A percentile compares a stretch with the other conserved stretches of the same genome.
Conservation (phyloP, 1,140 invertebrate species). For the Dendrolimus kikuchii region DNA sequence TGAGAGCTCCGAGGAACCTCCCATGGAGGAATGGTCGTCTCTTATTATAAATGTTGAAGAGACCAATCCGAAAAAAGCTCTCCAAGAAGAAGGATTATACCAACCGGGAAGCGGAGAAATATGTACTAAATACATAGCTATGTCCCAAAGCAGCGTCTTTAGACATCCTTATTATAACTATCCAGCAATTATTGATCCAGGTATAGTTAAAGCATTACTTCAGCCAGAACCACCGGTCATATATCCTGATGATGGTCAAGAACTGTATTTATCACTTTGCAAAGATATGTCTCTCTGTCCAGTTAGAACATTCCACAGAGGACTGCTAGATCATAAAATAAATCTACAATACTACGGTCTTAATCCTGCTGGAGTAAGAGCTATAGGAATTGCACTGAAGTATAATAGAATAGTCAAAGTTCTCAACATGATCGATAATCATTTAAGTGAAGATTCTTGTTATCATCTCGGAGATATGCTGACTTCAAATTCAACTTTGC, state of each 20-base stretch:
- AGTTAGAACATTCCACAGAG: slow-evolving; percentile 46
- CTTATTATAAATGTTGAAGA: slow-evolving; percentile 24
- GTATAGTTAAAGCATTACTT: slow-evolving; percentile 55
- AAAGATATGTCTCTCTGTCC: slow-evolving; percentile 56
- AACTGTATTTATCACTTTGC: slow-evolving; percentile 56
- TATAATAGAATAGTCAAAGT: slow-evolving; percentile 49
- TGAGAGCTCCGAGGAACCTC: slow-evolving; percentile 36
- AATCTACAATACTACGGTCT: slow-evolving; percentile 67
- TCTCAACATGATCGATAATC: slow-evolving; percentile 63
- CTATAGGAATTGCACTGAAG: slow-evolving; percentile 50
- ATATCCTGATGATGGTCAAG: slow-evolving; percentile 56
- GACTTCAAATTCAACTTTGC: slow-evolving; percentile 44
- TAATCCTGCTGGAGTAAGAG: slow-evolving; percentile 46
- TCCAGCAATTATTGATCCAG: slow-evolving; percentile 64
- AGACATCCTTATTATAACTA: slow-evolving; percentile 66
- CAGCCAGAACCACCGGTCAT: slow-evolving; percentile 38
- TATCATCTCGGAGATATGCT: slow-evolving; percentile 61
- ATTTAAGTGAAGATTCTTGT: slow-evolving; percentile 49
- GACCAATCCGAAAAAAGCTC: slow-evolving; percentile 29
- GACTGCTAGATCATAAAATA: slow-evolving; percentile 42
- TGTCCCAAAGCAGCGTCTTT: slow-evolving; percentile 61
- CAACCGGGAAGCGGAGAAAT: slow-evolving; percentile 44
- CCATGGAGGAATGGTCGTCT: slow-evolving; percentile 50
- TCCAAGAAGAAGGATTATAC: slow-evolving; percentile 30
- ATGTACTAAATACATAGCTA: slow-evolving; percentile 41